phyloP scores from a whole-genome alignment of 2,113 vertebrate species.

The Bubo blakistoni region DNA sequence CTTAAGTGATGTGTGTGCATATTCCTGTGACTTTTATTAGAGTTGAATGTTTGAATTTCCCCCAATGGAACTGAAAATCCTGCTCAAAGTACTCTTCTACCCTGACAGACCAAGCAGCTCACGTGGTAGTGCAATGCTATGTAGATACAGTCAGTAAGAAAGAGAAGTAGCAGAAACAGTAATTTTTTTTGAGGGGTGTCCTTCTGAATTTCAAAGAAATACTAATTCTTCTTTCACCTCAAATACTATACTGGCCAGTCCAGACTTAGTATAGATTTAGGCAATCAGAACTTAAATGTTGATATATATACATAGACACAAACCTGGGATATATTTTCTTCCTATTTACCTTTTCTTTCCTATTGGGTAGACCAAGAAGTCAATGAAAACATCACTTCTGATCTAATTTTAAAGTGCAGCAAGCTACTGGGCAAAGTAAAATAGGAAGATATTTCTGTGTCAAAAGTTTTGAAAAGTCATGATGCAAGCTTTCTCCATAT shows the following conservation, averaged over 20 bases:
- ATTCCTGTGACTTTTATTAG: conserved; percentile 7
- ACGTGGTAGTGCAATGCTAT: not conserved
- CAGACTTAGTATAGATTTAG: not conserved
- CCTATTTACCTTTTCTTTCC: not conserved
- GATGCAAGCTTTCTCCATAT: not conserved
- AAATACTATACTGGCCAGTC: not conserved
- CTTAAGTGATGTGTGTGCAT: not conserved
- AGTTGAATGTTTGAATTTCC: not conserved
- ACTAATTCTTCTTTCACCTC: not conserved
- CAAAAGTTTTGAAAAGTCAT: not conserved
- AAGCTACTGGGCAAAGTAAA: not conserved
- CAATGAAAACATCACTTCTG: not conserved
- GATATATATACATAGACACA: not conserved
- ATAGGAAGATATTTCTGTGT: not conserved
- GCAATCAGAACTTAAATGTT: not conserved
- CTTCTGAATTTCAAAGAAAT: not conserved
- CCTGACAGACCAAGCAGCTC: not conserved
- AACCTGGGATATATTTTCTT: not conserved
- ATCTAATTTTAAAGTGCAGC: conserved; percentile 3
- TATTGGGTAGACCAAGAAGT: not conserved
- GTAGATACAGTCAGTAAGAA: not conserved
- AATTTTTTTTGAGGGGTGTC: not conserved
- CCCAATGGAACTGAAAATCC: not conserved
- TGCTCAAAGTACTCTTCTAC: not conserved
- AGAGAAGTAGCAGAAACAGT: not conserved